Evolutionary conservation across 2,888 invertebrate genomes (phyloP), one percentile per base, ranked within the genome.

Genomic region (Listrodromus nycthemerus): DNA sequence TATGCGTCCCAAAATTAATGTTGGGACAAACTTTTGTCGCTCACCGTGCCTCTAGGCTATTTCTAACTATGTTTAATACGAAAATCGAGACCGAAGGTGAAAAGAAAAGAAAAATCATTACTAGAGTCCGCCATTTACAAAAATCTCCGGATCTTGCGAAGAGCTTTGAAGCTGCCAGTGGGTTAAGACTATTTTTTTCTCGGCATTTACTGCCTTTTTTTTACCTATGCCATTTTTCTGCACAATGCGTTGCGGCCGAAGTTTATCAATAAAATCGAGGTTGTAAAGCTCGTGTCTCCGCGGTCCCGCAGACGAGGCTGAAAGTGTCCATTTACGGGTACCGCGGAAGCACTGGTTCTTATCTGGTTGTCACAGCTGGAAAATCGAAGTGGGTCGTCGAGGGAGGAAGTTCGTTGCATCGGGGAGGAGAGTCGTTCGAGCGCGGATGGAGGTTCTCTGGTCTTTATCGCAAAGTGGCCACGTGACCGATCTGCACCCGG

Each of bases 381-480:
- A 79, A 82, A 70, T 73, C 69, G 33, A 75, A 80, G 71, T 75
- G 58, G 66, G 65, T 71, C 73, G 70, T 58, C 24, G 58, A 27
- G 58, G 21, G 52, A 52, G 16, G 21, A 58, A 8, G 24, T 27
- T 16, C 16, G 58, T 27, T 27, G 16, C 24, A 27, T 58, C 50
- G 50, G n/a, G 24, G 58, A 58, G 58, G 5, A 58, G 58, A 58
- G 58, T 58, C 58, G 58, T 58, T 71, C 75, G 79, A 74, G 10
- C 37, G 71, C 55, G 13, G 52, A 45, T 55, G 50, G 30, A 55
- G 50, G 24, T 67, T 55, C 71, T 52, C 74, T 55, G 69, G 70
- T 83, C 82, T 83, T 83, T 79, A 83, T 83, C 82, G 79, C 58
- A 83, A 79, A 83, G 82, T 83, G 79, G 65, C 33, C 70, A 37